Evolutionary conservation across 2,113 vertebrate species (phyloP), one percentile per base, ranked within the genome.

Genomic region (Periophthalmus modestus): DNA sequence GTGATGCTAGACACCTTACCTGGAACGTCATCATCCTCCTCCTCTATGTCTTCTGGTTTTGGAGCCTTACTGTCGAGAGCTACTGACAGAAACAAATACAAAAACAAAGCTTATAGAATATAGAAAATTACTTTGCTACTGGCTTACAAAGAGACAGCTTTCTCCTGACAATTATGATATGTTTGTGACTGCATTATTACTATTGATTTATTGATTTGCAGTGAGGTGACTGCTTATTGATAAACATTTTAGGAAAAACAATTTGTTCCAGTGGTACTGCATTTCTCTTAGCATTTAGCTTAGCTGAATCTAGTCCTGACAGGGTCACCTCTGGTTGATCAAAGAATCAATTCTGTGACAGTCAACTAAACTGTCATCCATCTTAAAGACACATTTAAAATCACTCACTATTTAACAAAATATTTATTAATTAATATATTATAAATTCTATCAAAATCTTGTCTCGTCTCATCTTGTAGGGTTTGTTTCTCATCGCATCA

Each of bases 1-100:
- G 21, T 66, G 16, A 21, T 66, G 9, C 0, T 5, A 21, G 19
- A 65, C 10, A 16, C 68, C 19, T 68, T 93, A 98, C 97, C 97
- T 92, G 97, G 97, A 92, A 98, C 97, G 73, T 99, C 97, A 69
- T 98, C 97, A 82, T 99, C 97, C 85, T 99, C 97, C 88, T 99
- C 97, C 85, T 98, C 97, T 74, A 97, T 96, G 89, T 98, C 97
- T 93, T 99, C 97, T 81, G 94, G 95, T 92, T 98, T 99, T 74
- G 96, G 96, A 86, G 96, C 92, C 95, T 98, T 98, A 93, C 94
- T 97, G 82, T 99, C 97, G 1, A 94, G 89, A 85, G 89, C 93
- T 93, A 77, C 28, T 48, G 77, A 86, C 67, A 76, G 67, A 11
- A 15, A 12, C 46, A 0, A 73, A 39, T 5, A 33, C 58, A 23